Conservation (phyloP, 2,113 vertebrate species). For the Tachysurus fulvidraco region DNA sequence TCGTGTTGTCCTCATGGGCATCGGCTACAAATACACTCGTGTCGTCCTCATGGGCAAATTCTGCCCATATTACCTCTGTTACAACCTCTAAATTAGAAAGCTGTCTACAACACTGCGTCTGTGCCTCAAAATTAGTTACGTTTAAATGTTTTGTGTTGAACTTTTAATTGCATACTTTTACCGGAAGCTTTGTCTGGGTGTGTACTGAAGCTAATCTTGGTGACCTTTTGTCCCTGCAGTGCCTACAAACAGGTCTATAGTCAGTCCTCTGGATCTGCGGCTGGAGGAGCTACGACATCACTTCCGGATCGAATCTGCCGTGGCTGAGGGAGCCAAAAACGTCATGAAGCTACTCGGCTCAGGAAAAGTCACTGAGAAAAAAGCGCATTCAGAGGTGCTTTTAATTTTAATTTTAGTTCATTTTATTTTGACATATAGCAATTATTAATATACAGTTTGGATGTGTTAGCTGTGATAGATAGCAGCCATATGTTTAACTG, state of each 20-base stretch:
- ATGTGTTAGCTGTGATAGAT: neutral
- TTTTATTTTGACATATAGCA: neutral
- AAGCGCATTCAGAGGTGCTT: conserved; percentile 90
- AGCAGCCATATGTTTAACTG: neutral
- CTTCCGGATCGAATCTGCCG: conserved; percentile 95
- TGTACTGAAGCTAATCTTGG: neutral
- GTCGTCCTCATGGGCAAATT: neutral
- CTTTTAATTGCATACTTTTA: neutral
- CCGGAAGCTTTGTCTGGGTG: neutral
- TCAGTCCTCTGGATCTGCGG: conserved; percentile 95
- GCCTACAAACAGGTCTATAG: conserved; percentile 89
- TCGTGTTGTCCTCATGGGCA: no score
- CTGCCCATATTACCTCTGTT: neutral
- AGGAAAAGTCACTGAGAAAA: conserved; percentile 95
- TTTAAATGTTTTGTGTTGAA: neutral
- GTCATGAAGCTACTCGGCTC: conserved; percentile 97
- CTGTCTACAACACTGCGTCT: neutral
- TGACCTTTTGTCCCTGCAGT: conserved; percentile 28
- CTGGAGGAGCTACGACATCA: conserved; percentile 98
- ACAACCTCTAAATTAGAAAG: no score
- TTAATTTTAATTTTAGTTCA: neutral
- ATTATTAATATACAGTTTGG: neutral
- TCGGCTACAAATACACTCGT: no score
- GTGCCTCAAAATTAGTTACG: neutral
- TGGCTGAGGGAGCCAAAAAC: conserved; percentile 97